These are phyloP conservation scores for Tenrec ecaudatus DNA, from an alignment of 2,113 vertebrate genomes.

Conservation along the genomic window DNA sequence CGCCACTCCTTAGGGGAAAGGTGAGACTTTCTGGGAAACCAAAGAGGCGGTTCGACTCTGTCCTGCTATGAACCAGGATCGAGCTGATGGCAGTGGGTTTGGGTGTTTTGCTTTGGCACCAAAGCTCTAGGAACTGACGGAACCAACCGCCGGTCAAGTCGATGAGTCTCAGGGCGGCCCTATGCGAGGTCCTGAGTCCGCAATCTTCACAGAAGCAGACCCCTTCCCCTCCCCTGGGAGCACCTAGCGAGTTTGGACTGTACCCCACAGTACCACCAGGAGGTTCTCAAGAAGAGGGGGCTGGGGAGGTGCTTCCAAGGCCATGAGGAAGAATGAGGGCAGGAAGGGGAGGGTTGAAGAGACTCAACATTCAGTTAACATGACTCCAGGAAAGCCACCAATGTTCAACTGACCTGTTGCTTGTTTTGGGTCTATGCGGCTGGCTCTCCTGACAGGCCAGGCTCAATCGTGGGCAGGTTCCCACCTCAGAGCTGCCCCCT, in stretches of 20 bases:
- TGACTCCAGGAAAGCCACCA: constrained; percentile 38
- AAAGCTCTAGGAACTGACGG: not conserved
- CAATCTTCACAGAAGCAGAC: too few relatives aligned
- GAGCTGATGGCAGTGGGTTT: too few relatives aligned
- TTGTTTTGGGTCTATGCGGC: constrained; percentile 69
- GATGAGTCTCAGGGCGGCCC: too few relatives aligned
- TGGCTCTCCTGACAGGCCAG: constrained; percentile 74
- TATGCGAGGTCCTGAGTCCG: too few relatives aligned
- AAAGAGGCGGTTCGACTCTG: too few relatives aligned
- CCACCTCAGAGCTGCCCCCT: constrained; percentile 80
- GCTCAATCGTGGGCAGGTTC: constrained; percentile 64
- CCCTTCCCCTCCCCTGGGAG: too few relatives aligned
- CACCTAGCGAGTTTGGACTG: too few relatives aligned
- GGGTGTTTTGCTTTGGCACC: not conserved
- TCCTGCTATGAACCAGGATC: too few relatives aligned
- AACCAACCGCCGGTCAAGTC: too few relatives aligned
- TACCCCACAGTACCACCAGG: too few relatives aligned
- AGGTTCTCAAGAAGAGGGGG: not conserved
- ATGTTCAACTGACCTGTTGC: constrained; percentile 82
- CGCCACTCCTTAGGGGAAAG: too few relatives aligned
- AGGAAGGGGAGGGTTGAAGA: constrained; percentile 31
- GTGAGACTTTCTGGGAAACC: too few relatives aligned
- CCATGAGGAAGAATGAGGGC: not conserved
- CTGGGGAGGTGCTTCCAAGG: not conserved
- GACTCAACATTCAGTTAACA: constrained; percentile 33